These are phyloP conservation scores for Colossoma macropomum DNA, from an alignment of 2,113 vertebrate genomes.

Conservation along the genomic window DNA sequence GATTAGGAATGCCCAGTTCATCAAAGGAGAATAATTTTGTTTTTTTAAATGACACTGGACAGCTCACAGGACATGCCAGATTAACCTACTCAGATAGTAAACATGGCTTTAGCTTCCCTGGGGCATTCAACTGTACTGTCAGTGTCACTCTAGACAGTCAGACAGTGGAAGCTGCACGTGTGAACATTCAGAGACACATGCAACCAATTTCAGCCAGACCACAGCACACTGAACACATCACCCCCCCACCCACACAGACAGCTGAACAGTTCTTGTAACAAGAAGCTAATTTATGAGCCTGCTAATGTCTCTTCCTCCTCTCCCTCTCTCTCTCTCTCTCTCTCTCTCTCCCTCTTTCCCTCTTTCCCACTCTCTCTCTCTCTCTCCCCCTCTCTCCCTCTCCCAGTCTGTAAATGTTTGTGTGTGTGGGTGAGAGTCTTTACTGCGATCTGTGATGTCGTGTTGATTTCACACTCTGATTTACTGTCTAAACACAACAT, in stretches of 20 bases:
- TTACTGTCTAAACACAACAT: constrained; percentile 42
- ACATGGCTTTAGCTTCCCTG: too few species aligned
- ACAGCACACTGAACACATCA: constrained; percentile 42
- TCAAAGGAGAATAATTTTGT: too few species aligned
- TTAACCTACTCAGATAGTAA: too few species aligned
- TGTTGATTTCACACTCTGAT: constrained; percentile 35
- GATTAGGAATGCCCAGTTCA: too few species aligned
- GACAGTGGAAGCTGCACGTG: not conserved
- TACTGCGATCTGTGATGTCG: constrained; percentile 22
- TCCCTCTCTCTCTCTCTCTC: not conserved
- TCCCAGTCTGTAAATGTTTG: not conserved
- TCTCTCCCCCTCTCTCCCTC: constrained; percentile 9
- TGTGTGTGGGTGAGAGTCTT: constrained; percentile 22
- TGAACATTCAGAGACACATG: constrained; percentile 28
- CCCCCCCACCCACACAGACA: constrained; percentile 11
- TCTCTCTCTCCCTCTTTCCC: not conserved
- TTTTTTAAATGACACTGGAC: too few species aligned
- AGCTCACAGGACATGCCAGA: too few species aligned
- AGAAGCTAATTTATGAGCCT: constrained; percentile 39
- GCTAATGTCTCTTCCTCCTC: constrained; percentile 1
- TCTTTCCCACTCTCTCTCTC: not conserved
- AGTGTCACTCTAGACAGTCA: not conserved
- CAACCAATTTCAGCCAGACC: constrained; percentile 28
- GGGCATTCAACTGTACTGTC: not conserved
- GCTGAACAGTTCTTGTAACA: constrained; percentile 30